Base-by-base conservation (phyloP, 2,888 invertebrate species). In the Blomia tropicalis region DNA sequence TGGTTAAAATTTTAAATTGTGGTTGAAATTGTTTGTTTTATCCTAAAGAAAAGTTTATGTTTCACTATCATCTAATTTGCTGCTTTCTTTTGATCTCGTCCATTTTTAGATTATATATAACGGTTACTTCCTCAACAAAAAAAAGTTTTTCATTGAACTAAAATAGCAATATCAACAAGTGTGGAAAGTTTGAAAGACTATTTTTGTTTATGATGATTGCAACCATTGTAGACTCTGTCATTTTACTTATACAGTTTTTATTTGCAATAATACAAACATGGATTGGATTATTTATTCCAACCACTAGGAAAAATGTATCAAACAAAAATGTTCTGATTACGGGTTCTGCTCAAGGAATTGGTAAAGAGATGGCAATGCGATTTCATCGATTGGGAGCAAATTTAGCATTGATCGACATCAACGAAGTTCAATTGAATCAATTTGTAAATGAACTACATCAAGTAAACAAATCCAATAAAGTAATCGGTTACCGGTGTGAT, bases 401-500 rank as follows among this genome's bases (percentile, higher is more conserved):
- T 23, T 36, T 56, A 22, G 56, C 56, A 30, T 25, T 56, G 23
- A 25, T 56, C 56, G 56, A 56, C 29, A 56, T 56, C 14, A 29
- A 56, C 19, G 25, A 23, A 2, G 54, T 54, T 44, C 44, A 7
- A 44, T 22, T 44, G n/a, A 44, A n/a, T n/a, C 23, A 47, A 47
- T 27, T 47, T 7, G 51, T 27, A 14, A 27, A 22, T n/a, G 51
- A 47, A 7, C 22, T 47, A n/a, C 23, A 27, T 7, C 51, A 27
- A 22, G 7, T 11, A 27, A 47, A 47, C 7, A 22, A 27, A 14
- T n/a, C n/a, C n/a, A n/a, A n/a, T n/a, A n/a, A 36, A 25, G 29
- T 56, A 2, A 56, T 59, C 17, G 19, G 32, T 5, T 64, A 64
- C 22, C 17, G 11, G 4, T 64, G 64, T 60, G 64, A 64, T 29